These are phyloP conservation scores for Mohoua ochrocephala DNA, from an alignment of 2,113 vertebrate genomes.

Conservation along the genomic window DNA sequence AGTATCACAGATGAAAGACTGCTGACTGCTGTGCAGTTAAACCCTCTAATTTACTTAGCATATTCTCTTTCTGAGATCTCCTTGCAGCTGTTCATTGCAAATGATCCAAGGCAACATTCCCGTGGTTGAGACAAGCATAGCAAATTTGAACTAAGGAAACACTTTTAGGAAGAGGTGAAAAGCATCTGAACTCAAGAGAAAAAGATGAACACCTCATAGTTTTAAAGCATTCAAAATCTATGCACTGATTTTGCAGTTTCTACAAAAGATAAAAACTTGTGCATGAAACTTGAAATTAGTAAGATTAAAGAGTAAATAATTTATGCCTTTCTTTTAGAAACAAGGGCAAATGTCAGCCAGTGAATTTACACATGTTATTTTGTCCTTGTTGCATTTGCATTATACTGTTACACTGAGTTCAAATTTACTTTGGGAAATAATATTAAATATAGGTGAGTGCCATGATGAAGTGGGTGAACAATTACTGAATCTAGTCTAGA, in stretches of 20 bases:
- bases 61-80: slow-evolving; percentile 6
- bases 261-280: background rate
- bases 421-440: background rate
- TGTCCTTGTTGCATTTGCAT: background rate
- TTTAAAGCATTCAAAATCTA: background rate
- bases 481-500: background rate
- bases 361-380: background rate
- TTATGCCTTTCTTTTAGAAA: background rate
- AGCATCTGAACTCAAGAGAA: background rate
- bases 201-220: background rate
- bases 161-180: background rate
- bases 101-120: slow-evolving; percentile 17
- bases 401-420: background rate
- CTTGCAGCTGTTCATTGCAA: slow-evolving; percentile 5
- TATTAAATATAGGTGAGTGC: background rate
- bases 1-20: slow-evolving; percentile 1
- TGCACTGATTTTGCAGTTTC: background rate
- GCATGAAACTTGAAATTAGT: background rate
- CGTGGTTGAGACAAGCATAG: background rate
- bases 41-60: slow-evolving; percentile 42
- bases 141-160: background rate
- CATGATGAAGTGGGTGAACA: background rate
- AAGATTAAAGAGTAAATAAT: background rate
- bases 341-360: background rate
- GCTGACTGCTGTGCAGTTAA: slow-evolving; percentile 30